Evolutionary conservation across 2,113 vertebrate genomes (phyloP), one percentile per base, ranked within the genome.

Genomic region (Caranx melampygus): DNA sequence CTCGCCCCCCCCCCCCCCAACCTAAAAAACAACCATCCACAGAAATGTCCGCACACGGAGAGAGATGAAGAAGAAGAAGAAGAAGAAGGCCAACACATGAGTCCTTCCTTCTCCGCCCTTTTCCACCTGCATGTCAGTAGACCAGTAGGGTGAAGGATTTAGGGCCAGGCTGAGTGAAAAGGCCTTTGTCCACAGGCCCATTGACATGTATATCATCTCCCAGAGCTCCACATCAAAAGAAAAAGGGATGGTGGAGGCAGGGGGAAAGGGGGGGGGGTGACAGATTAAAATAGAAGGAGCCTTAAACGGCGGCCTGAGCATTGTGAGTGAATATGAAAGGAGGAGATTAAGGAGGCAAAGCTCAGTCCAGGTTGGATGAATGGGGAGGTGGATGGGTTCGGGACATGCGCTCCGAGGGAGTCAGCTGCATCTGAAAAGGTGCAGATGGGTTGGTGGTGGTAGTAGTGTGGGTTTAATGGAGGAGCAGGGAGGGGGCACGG

Each of bases 161-260:
- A 91, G 85, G 85, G 89, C 76, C 71, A 33, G 85, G 16, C 4
- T 12, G 18, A 85, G 75, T 93, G 92, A 94, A 94, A 94, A 88
- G 92, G 82, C 80, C 87, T 92, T 95, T 94, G 93, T 94, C 82
- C 52, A 20, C 57, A 14, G 71, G 13, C 55, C 91, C 74, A 94
- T 95, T 95, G 95, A 94, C 93, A 96, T 95, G 94, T 92, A 94
- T 94, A 95, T 93, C 82, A 90, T 92, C 91, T 88, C 91, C 92
- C 93, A 84, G 86, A 92, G 89, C 64, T 87, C 83, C 49, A 79
- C 85, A 86, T 91, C 78, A 90, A 86, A 71, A 85, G 83, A 34
- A 33, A 59, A 69, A 70, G 54, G 83, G 20, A 26, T 26, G 1
- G 26, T 26, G 26, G 26, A 26, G n/a, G n/a, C n/a, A n/a, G n/a